phyloP scores from a whole-genome alignment of 1,140 invertebrate species.

The Goniozus legneri region DNA sequence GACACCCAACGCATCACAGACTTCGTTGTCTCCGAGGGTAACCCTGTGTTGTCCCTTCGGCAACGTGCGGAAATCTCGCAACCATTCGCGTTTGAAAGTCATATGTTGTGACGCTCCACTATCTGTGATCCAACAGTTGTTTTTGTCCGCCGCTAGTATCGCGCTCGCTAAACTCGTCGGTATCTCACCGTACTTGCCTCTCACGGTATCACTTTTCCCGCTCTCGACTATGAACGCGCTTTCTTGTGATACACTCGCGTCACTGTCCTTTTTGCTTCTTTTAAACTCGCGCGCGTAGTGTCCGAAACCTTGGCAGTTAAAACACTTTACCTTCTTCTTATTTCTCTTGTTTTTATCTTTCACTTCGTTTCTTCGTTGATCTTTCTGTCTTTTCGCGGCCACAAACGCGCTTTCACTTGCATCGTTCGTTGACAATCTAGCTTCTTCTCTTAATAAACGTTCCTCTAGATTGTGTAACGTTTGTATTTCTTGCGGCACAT shows the following conservation, averaged over 20 bases:
- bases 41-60: not conserved
- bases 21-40: not conserved
- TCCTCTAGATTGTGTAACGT: constrained; percentile 7
- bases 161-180: not conserved
- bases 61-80: not conserved
- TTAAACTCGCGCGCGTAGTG: not conserved
- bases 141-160: not conserved
- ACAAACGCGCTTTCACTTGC: not conserved
- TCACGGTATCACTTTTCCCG: not conserved
- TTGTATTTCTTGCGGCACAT: constrained; percentile 1
- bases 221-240: not conserved
- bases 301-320: not conserved
- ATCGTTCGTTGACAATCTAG: not conserved
- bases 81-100: not conserved
- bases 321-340: not conserved
- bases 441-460: constrained; percentile 6
- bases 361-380: not conserved
- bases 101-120: constrained; percentile 2
- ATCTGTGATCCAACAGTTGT: constrained; percentile 5
- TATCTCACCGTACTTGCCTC: not conserved
- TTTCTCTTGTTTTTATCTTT: not conserved
- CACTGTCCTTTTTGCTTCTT: not conserved
- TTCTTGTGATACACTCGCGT: not conserved
- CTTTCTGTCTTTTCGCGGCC: not conserved
- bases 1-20: not conserved